Percentiles rank a stretch among this genome's conserved stretches.
Conservation (phyloP, 2,888 invertebrate species). For the Melinaea menophilus region DNA sequence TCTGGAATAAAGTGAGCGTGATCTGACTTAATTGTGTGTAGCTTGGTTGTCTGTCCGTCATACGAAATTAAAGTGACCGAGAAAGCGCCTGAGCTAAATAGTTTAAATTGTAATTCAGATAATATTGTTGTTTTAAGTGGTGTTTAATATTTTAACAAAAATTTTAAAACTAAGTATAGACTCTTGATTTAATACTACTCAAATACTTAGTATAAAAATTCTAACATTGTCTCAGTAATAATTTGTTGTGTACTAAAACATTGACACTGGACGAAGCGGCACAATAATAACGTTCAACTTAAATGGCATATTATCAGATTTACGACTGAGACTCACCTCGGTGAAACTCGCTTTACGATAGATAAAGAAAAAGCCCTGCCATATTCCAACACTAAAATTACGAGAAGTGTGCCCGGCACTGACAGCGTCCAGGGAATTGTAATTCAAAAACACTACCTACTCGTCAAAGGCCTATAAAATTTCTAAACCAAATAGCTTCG, state of each 20-base stretch:
- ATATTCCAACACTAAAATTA: constrained; percentile 27
- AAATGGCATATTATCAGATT: constrained; percentile 32
- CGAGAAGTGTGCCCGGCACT: constrained; percentile 20
- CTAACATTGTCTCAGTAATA: not conserved
- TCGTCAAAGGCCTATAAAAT: constrained; percentile 20
- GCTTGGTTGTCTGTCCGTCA: constrained; percentile 11
- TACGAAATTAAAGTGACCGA: constrained; percentile 2
- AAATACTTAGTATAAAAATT: not conserved
- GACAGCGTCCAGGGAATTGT: constrained; percentile 27
- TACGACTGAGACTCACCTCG: constrained; percentile 24
- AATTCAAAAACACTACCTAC: constrained; percentile 26
- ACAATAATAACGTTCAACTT: constrained; percentile 24
- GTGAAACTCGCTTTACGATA: constrained; percentile 17
- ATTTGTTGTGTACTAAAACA: not conserved
- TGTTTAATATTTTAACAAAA: no score
- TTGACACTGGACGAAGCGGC: not conserved
- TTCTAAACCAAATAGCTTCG: constrained; percentile 13
- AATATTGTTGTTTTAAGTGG: not conserved
- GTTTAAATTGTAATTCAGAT: not conserved
- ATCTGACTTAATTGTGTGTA: constrained; percentile 14
- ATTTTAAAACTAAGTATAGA: no score
- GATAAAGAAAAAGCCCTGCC: constrained; percentile 31
- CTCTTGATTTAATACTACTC: not conserved
- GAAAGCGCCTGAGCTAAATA: not conserved
- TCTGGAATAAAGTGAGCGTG: constrained; percentile 11